These are phyloP conservation scores for Sycobia sp. DNA, from an alignment of 1,140 invertebrate genomes.

Conservation along the genomic window DNA sequence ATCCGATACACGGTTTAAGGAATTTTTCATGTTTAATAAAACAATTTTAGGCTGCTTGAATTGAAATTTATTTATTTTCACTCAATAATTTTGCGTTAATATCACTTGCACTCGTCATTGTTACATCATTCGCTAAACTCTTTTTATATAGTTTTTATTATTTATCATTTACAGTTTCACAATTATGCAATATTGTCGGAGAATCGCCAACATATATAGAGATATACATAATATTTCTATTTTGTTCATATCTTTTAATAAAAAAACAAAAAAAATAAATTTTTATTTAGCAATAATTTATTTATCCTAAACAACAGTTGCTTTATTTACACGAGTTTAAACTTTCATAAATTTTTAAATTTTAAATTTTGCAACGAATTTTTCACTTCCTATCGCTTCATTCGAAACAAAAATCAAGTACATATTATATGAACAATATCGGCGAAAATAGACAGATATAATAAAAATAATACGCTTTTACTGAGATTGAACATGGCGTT, in stretches of 20 bases:
- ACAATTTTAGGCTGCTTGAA: background rate
- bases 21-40: background rate
- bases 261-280: no score
- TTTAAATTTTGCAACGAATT: no score
- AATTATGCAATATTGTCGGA: background rate
- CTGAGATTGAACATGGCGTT: no score
- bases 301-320: no score
- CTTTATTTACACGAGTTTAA: no score
- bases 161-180: conserved; percentile 2
- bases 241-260: background rate
- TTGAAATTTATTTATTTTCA: conserved; percentile 28
- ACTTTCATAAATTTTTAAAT: no score
- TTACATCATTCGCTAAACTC: background rate
- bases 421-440: no score
- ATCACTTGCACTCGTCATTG: conserved; percentile 13
- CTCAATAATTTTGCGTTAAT: conserved; percentile 19
- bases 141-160: conserved; percentile 1
- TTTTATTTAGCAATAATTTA: no score
- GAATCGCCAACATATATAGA: background rate
- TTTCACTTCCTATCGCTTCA: no score
- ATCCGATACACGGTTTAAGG: no score
- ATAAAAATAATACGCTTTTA: no score
- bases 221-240: background rate
- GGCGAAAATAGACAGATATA: background rate
- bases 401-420: no score